Base-by-base conservation (phyloP, 2,113 vertebrate genomes). In the Capreolus pygargus region DNA sequence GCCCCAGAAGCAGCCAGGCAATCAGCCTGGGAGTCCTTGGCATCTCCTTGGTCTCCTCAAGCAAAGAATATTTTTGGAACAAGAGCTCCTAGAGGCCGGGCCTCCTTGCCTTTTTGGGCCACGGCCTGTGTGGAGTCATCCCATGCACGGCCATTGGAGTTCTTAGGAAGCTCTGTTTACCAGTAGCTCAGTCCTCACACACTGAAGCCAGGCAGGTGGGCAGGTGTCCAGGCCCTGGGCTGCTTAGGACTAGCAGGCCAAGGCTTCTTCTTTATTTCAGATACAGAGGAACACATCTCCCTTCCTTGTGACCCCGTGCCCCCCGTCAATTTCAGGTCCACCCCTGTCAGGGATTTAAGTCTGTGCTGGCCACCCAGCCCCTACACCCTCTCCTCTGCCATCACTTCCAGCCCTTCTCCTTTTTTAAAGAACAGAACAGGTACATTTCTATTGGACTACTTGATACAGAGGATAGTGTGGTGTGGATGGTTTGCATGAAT, bases 401-500 rank as follows among this genome's bases (percentile, higher is more conserved):
- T 47, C 25, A 39, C 21, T 50, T 36, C 0, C 10, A 27, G 23
- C n/a, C 27, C n/a, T 45, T n/a, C 33, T 81, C 17, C 47, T 52
- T 81, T 33, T 81, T 81, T 33, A 21, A 97, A 97, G 87, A 98
- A 98, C 94, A 98, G 98, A 98, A 95, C 87, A 3, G 16, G 45
- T 98, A 95, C 98, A 98, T 98, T 99, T 98, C 96, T 96, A 93
- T 43, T 67, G 27, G 92, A 70, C 95, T 96, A 36, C 12, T 64
- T 88, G 81, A 83, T 97, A 98, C 97, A 98, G 95, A 98, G 90
- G 95, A 82, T 91, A 97, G 95, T 97, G 91, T 78, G 85, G 91
- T 91, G 96, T 61, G 97, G 95, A 95, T 3, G 97, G 86, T 97
- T 97, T 95, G 70, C 92, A 97, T 92, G 92, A 96, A 98, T 97